Evolutionary conservation across 2,888 invertebrate genomes (phyloP).

Genomic region (Drosophila testacea): DNA sequence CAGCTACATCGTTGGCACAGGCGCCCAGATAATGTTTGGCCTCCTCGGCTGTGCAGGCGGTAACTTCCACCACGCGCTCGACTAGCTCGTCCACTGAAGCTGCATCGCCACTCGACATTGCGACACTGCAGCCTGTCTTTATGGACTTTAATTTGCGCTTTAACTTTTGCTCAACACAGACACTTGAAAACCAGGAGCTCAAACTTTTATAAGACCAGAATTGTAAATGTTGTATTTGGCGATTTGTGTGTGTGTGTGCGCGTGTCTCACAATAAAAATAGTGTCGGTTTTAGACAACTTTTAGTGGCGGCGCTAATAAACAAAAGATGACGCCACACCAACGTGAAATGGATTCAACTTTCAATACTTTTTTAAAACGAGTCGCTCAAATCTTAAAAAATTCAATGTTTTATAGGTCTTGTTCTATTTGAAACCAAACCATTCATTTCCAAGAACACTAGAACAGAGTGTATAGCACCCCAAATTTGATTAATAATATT

Average conservation of each 20-base stretch:
- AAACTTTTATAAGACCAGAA: conserved; percentile 41
- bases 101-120: conserved; percentile 62
- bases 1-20: conserved; percentile 82
- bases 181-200: conserved; percentile 33
- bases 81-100: conserved; percentile 65
- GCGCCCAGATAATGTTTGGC: conserved; percentile 80
- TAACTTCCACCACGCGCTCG: conserved; percentile 82
- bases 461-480: too few species aligned
- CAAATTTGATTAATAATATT: too few species aligned
- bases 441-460: too few species aligned
- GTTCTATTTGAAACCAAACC: too few species aligned
- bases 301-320: too few species aligned
- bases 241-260: too few species aligned
- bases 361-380: too few species aligned
- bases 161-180: conserved; percentile 4
- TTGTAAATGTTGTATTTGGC: conserved; percentile 16
- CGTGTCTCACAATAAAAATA: conserved; percentile 2
- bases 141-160: conserved; percentile 6
- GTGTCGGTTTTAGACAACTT: neutral
- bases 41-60: conserved; percentile 79
- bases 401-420: too few species aligned
- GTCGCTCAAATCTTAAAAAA: too few species aligned
- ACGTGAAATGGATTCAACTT: too few species aligned
- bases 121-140: conserved; percentile 32
- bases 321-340: too few species aligned